phyloP scores from a whole-genome alignment of 2,113 vertebrate species.

The Sceloporus undulatus region DNA sequence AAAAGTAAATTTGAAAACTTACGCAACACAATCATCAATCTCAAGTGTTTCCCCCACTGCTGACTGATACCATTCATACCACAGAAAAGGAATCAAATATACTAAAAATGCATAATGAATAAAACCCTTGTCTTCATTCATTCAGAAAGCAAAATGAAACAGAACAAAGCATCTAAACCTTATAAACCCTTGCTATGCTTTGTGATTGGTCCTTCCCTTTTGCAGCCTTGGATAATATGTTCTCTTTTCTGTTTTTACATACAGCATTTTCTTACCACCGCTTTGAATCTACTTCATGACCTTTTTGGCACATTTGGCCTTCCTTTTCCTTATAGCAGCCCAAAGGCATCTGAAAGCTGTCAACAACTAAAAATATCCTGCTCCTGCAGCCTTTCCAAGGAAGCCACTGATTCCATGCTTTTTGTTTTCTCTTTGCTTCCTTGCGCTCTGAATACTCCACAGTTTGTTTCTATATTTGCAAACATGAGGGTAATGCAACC shows the following conservation, averaged over 20 bases:
- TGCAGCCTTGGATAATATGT: neutral
- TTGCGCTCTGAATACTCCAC: neutral
- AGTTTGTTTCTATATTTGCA: neutral
- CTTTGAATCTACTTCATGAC: neutral
- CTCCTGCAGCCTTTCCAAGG: constrained; percentile 1
- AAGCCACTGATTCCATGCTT: neutral
- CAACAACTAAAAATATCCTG: constrained; percentile 9
- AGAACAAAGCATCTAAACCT: neutral
- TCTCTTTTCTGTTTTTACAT: neutral
- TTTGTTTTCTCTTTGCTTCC: neutral
- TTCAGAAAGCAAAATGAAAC: neutral
- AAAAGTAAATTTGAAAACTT: too few species aligned
- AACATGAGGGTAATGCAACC: neutral
- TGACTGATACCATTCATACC: too few species aligned
- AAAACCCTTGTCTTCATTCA: neutral
- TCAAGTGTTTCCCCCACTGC: neutral
- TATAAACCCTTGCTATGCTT: neutral
- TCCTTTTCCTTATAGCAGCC: neutral
- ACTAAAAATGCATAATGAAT: neutral
- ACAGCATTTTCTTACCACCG: neutral
- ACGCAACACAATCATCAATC: neutral
- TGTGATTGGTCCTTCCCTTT: neutral
- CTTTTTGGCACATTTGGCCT: neutral
- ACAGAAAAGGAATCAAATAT: neutral
- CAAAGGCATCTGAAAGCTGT: constrained; percentile 1